phyloP scores from a whole-genome alignment of 2,888 invertebrate species.

The Nemotelus nigrinus region DNA sequence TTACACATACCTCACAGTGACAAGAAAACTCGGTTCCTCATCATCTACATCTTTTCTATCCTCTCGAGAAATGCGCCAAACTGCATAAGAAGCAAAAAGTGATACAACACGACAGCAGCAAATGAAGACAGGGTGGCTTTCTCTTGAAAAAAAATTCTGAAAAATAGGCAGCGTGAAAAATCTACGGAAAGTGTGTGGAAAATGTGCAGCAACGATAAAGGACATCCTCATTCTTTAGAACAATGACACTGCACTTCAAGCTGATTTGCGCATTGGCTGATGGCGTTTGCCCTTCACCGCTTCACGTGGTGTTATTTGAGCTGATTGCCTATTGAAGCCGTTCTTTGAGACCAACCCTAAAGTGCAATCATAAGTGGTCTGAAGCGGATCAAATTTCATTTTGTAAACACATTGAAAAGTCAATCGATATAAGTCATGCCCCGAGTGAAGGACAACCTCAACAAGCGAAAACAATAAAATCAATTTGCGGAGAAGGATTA shows the following conservation, averaged over 20 bases:
- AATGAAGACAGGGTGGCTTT: not conserved
- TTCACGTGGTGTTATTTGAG: not conserved
- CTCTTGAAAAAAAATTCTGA: not conserved
- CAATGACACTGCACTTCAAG: constrained; percentile 10
- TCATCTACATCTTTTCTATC: not conserved
- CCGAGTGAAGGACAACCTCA: too few species aligned
- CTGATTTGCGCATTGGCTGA: not conserved
- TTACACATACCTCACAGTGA: constrained; percentile 16
- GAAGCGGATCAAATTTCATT: constrained; percentile 33
- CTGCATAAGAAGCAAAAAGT: not conserved
- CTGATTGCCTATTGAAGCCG: not conserved
- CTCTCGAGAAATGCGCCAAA: not conserved
- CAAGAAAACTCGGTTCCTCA: not conserved
- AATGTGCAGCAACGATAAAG: not conserved
- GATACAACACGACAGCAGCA: not conserved
- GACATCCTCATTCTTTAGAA: not conserved
- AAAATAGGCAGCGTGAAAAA: not conserved
- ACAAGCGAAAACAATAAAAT: too few species aligned
- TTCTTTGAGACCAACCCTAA: not conserved
- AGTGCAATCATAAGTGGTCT: constrained; percentile 31
- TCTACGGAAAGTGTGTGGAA: not conserved
- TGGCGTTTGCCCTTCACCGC: not conserved
- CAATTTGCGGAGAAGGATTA: too few species aligned
- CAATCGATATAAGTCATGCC: constrained; percentile 7
- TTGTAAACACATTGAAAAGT: constrained; percentile 26